A percentile compares a stretch with the other conserved stretches of the same genome.
These are phyloP conservation scores for Asteroscopus sphinx DNA, from an alignment of 2,888 invertebrate species.

Conservation along the genomic window DNA sequence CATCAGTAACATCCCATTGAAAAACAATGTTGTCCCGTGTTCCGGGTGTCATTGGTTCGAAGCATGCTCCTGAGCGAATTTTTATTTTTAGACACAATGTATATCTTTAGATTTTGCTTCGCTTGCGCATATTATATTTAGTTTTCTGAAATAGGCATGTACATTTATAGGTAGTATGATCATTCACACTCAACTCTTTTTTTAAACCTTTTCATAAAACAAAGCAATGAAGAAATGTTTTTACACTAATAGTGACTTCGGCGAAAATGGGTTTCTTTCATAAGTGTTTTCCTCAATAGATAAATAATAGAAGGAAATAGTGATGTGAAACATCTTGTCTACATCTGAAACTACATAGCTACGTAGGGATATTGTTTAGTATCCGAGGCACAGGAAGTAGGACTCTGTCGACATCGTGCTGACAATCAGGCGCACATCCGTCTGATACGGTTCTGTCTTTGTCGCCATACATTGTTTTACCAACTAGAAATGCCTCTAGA, in stretches of 20 bases:
- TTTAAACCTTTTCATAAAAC: background rate
- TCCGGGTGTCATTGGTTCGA: too few species aligned
- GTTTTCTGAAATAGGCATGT: conserved; percentile 5
- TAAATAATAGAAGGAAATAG: conserved; percentile 31
- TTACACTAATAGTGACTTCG: background rate
- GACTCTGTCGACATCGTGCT: conserved; percentile 64
- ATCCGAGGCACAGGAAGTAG: conserved; percentile 74
- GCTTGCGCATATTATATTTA: too few species aligned
- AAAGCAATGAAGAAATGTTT: background rate
- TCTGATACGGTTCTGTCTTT: conserved; percentile 48
- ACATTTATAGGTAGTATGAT: background rate
- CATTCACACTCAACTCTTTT: background rate
- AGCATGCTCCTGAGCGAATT: too few species aligned
- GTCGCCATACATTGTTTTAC: conserved; percentile 45
- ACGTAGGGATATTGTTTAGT: conserved; percentile 53
- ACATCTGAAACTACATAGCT: conserved; percentile 19
- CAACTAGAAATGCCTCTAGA: conserved; percentile 44
- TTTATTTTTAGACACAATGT: too few species aligned
- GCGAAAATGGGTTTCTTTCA: conserved; percentile 13
- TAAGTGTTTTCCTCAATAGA: conserved; percentile 22
- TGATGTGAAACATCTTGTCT: conserved; percentile 27
- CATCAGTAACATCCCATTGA: too few species aligned
- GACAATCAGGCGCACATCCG: conserved; percentile 82
- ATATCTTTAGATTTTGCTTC: too few species aligned
- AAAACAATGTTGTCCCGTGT: too few species aligned